Conservation (phyloP, 2,888 invertebrate genomes). For the Oligia fasciuncula region DNA sequence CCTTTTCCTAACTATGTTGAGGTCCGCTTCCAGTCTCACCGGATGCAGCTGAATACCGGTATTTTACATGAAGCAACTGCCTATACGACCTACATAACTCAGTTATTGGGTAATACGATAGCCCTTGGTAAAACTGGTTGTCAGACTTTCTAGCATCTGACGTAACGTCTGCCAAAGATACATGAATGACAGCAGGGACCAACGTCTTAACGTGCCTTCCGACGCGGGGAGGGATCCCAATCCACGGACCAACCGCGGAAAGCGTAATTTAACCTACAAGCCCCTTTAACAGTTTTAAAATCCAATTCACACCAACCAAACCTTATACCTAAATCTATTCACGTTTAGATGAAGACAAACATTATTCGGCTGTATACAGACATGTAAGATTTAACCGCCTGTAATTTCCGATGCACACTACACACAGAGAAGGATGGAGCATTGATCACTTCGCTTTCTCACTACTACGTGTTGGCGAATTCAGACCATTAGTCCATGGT, state of each 20-base stretch:
- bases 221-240: accelerated
- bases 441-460: neutral
- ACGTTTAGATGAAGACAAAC: neutral
- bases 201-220: neutral
- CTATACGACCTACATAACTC: neutral
- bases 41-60: neutral
- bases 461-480: slow-evolving; percentile 3
- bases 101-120: too few relatives aligned
- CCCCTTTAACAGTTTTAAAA: neutral
- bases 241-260: neutral
- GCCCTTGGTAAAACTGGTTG: neutral
- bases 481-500: slow-evolving; percentile 6
- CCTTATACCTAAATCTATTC: neutral
- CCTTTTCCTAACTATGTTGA: neutral
- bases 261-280: neutral
- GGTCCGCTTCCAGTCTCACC: neutral
- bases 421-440: neutral
- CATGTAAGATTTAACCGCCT: neutral
- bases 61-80: neutral
- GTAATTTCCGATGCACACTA: neutral
- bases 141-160: neutral
- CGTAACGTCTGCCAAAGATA: neutral
- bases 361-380: neutral
- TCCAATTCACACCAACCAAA: neutral
- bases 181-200: neutral